These are phyloP conservation scores for Trachelus stipa DNA, from an alignment of 2,888 invertebrate genomes.

Conservation along the genomic window DNA sequence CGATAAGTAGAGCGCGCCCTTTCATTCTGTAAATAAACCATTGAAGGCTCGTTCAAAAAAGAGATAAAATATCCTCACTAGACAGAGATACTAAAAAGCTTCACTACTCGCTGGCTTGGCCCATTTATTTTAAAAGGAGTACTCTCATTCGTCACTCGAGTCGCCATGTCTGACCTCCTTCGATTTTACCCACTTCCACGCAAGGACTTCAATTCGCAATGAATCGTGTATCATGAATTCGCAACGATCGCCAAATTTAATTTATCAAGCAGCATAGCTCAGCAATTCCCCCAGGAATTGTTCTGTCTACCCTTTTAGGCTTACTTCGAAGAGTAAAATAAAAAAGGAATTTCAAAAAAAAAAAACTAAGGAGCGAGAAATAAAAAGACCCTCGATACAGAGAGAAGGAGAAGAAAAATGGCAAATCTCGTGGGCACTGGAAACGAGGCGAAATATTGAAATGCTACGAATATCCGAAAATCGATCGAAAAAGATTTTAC, in stretches of 20 bases:
- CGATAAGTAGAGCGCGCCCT: neutral
- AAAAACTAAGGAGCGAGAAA: neutral
- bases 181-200: neutral
- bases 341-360: neutral
- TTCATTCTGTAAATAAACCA: neutral
- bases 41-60: neutral
- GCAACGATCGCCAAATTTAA: neutral
- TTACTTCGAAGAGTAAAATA: neutral
- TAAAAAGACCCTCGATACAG: neutral
- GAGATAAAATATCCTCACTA: neutral
- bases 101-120: neutral
- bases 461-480: neutral
- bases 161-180: neutral
- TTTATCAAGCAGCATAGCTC: neutral
- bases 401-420: neutral
- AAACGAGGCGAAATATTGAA: neutral
- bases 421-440: neutral
- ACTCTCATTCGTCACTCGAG: neutral
- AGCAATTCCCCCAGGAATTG: neutral
- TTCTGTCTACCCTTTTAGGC: neutral
- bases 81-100: neutral
- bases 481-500: neutral
- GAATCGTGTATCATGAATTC: neutral
- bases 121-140: neutral
- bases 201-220: neutral